Evolutionary conservation across 2,888 invertebrate species (phyloP), one percentile per base, ranked within the genome.

Genomic region (Pachliopta kotzebuea): DNA sequence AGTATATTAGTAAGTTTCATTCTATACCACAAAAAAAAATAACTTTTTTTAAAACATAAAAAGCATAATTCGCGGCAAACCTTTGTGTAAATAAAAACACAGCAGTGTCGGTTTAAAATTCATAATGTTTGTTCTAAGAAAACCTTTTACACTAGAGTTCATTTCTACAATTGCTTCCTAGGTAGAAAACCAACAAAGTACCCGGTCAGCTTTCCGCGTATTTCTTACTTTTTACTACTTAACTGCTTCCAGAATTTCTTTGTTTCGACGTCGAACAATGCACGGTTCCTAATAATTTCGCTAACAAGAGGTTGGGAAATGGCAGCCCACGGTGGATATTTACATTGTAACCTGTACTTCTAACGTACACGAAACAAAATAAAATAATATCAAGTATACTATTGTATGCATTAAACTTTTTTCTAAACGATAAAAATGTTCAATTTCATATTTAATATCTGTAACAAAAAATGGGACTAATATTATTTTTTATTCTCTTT

Each of bases 221-320:
- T 77, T 83, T 73, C 73, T 80, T 78, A 76, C 79, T 81, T 84
- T 87, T 86, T 86, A 86, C 76, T 81, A 74, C 79, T 77, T 76
- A 76, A 76, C 77, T 56, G 65, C 61, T 65, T 61, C 65, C 65
- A 65, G 61, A 65, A 65, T 65, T 85, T 88, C 88, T 86, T 88
- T 88, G 87, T 88, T 87, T 84, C 75, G 72, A 76, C 78, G 70
- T 74, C 67, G 78, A 74, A 79, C 85, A 85, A 84, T 86, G 79
- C 80, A 76, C 78, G 76, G 83, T 84, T 87, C 84, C 85, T 83
- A 84, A 84, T 84, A 86, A 87, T 84, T 84, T 86, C 68, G 71
- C 80, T 82, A 83, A 84, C 81, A 82, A 84, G 79, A 79, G 77
- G 80, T 79, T 76, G 76, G 77, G 76, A 81, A 72, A 70, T 71